These are phyloP conservation scores for Burhinus bistriatus DNA, from an alignment of 2,113 vertebrate genomes.

Conservation along the genomic window DNA sequence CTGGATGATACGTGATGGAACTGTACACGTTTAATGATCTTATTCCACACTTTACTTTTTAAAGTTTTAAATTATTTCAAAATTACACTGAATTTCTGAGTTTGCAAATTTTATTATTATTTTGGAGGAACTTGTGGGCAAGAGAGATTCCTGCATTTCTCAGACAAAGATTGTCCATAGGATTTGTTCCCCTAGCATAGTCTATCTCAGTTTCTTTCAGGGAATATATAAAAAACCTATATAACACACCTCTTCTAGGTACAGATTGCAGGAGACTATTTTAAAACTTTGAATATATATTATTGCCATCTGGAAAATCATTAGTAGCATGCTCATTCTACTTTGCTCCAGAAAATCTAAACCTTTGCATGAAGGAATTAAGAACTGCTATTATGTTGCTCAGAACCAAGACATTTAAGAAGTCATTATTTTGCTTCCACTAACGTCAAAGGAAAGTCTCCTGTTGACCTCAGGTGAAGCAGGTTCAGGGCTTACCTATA, in stretches of 20 bases:
- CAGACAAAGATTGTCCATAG: neutral
- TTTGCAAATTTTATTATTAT: neutral
- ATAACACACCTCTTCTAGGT: neutral
- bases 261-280: neutral
- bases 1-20: neutral
- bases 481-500: neutral
- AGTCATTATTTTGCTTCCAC: neutral
- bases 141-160: neutral
- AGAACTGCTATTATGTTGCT: neutral
- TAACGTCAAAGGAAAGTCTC: neutral
- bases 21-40: neutral
- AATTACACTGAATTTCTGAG: neutral
- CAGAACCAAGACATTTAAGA: neutral
- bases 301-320: neutral
- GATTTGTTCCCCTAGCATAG: neutral
- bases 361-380: conserved; percentile 16
- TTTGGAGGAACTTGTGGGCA: neutral
- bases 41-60: neutral
- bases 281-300: neutral
- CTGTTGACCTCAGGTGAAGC: neutral
- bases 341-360: conserved; percentile 14
- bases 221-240: neutral
- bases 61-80: neutral
- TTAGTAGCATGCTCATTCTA: neutral
- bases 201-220: neutral